phyloP scores from a whole-genome alignment of 2,888 invertebrate species.

The Dasypogon diadema region DNA sequence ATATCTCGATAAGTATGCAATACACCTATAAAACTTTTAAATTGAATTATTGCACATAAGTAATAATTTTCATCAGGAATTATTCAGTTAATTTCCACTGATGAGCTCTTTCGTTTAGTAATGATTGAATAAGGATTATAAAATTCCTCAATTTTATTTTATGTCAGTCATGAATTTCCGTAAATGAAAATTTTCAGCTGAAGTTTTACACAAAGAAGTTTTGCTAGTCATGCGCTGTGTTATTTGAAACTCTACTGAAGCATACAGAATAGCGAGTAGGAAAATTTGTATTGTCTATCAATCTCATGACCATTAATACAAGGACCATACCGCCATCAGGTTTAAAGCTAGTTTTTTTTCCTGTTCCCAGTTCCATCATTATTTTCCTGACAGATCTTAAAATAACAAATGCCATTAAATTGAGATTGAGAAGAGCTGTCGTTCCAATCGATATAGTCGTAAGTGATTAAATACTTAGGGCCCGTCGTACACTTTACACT shows the following conservation, averaged over 20 bases:
- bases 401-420: constrained; percentile 42
- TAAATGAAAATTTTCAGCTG: constrained; percentile 23
- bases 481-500: not conserved
- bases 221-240: not conserved
- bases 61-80: too few relatives aligned
- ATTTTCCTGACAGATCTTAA: not conserved
- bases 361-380: not conserved
- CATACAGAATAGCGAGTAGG: too few relatives aligned
- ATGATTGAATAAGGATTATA: constrained; percentile 11
- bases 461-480: constrained; percentile 39
- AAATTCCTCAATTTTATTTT: constrained; percentile 25
- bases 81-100: too few relatives aligned
- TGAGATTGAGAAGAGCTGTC: constrained; percentile 30
- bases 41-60: too few relatives aligned
- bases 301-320: not conserved
- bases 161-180: constrained; percentile 5
- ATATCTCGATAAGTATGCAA: too few relatives aligned
- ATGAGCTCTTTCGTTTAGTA: too few relatives aligned
- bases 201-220: not conserved
- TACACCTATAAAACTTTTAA: too few relatives aligned
- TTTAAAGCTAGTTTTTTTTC: not conserved
- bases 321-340: not conserved
- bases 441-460: constrained; percentile 36
- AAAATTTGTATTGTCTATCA: not conserved
- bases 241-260: not conserved